Evolutionary conservation across 2,113 vertebrate species (phyloP).

Genomic region (Anser cygnoides): DNA sequence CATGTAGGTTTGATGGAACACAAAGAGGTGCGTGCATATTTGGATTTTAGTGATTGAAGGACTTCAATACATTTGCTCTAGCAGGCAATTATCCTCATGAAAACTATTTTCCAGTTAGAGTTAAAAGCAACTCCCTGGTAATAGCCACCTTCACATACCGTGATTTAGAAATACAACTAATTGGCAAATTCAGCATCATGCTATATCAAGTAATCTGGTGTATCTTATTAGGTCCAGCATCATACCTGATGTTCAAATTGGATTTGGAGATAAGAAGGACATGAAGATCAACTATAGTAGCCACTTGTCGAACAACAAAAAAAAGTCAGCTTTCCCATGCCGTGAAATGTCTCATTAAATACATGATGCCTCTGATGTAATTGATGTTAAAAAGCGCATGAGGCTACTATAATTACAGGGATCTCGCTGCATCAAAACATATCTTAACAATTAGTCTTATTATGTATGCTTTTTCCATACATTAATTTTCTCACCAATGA

Average conservation of each 20-base stretch:
- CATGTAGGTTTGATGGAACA: not conserved
- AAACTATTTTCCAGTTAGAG: not conserved
- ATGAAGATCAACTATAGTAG: not conserved
- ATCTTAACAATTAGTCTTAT: not conserved
- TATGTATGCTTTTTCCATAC: not conserved
- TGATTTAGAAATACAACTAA: not conserved
- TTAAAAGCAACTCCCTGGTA: not conserved
- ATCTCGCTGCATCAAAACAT: not conserved
- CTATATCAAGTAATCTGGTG: not conserved
- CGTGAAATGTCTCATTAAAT: not conserved
- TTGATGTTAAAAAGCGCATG: not conserved
- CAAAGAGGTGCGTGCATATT: not conserved
- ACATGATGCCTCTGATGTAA: not conserved
- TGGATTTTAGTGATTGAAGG: not conserved
- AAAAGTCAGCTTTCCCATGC: not conserved
- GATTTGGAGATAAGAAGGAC: not conserved
- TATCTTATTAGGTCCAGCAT: not conserved
- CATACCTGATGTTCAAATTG: not conserved
- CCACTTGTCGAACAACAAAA: not conserved
- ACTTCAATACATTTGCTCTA: not conserved
- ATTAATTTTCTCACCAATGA: not conserved
- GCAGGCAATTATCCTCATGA: not conserved
- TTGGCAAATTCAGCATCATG: not conserved
- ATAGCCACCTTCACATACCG: not conserved
- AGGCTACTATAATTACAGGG: not conserved